Conservation (phyloP, 2,888 invertebrate genomes). For the Abrostola triplasia region DNA sequence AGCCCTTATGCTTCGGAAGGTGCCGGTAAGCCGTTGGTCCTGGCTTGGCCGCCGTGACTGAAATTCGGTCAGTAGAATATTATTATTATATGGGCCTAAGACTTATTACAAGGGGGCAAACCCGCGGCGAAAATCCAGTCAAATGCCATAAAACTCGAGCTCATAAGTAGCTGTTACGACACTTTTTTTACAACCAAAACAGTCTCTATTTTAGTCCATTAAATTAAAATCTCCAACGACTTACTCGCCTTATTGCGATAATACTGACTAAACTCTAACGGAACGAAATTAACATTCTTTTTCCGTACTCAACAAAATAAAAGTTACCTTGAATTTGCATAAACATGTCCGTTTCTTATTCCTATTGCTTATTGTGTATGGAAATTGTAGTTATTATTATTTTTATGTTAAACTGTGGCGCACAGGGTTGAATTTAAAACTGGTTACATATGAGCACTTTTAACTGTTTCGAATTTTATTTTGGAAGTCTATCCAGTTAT, state of each 20-base stretch:
- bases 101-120: too few species aligned
- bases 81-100: too few species aligned
- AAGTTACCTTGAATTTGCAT: constrained; percentile 57
- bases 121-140: neutral
- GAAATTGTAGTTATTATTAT: constrained; percentile 46
- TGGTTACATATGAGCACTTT: constrained; percentile 18
- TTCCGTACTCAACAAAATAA: constrained; percentile 50
- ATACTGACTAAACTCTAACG: constrained; percentile 39
- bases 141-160: neutral
- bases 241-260: constrained; percentile 46
- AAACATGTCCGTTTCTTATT: constrained; percentile 46
- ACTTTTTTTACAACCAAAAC: constrained; percentile 18
- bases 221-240: constrained; percentile 45
- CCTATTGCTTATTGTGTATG: constrained; percentile 45
- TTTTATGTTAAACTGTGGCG: too few species aligned
- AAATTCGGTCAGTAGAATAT: too few species aligned
- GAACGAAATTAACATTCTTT: constrained; percentile 56
- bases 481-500: neutral
- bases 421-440: constrained; percentile 30
- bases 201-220: constrained; percentile 30
- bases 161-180: neutral
- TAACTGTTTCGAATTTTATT: too few species aligned
- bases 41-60: too few species aligned
- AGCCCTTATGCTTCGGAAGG: too few species aligned
- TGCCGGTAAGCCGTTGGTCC: too few species aligned